A percentile compares a stretch with the other conserved stretches of the same genome.
phyloP scores from a whole-genome alignment of 2,888 invertebrate species.

The Ypsolopha scabrella region DNA sequence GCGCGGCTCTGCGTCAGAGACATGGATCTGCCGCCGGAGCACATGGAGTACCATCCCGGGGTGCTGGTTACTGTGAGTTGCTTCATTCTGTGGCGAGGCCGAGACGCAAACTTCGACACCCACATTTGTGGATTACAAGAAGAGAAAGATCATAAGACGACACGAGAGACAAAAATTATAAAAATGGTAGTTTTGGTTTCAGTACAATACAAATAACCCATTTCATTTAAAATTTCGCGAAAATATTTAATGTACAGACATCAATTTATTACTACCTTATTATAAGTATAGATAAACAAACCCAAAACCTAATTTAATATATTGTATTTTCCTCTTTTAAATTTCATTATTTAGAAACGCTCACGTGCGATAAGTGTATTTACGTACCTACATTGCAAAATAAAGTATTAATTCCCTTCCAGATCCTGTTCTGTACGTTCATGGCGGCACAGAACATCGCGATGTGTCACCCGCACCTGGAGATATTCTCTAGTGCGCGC shows the following conservation, averaged over 20 bases:
- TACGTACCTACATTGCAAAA: background rate
- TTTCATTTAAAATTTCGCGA: too few species aligned
- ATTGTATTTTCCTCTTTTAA: too few species aligned
- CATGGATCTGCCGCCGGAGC: conserved; percentile 62
- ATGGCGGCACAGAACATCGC: conserved; percentile 83
- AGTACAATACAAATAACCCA: too few species aligned
- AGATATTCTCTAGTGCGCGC: conserved; percentile 77
- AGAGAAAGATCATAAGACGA: too few species aligned
- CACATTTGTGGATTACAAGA: too few species aligned
- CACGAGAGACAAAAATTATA: too few species aligned
- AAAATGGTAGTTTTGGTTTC: too few species aligned
- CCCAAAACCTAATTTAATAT: too few species aligned
- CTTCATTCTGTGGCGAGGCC: background rate
- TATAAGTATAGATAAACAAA: too few species aligned
- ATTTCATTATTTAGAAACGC: too few species aligned
- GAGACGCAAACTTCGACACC: background rate
- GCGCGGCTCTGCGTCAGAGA: conserved; percentile 75
- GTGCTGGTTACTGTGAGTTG: conserved; percentile 75
- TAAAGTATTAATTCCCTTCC: conserved; percentile 6
- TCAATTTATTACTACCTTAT: too few species aligned
- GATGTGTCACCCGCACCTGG: conserved; percentile 79
- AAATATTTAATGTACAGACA: too few species aligned
- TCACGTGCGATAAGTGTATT: background rate
- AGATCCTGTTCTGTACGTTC: conserved; percentile 81
- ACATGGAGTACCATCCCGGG: conserved; percentile 75